These are phyloP conservation scores for Stichopus horrens DNA, from an alignment of 53 echinoderm and acorn worm genomes.

Conservation along the genomic window DNA sequence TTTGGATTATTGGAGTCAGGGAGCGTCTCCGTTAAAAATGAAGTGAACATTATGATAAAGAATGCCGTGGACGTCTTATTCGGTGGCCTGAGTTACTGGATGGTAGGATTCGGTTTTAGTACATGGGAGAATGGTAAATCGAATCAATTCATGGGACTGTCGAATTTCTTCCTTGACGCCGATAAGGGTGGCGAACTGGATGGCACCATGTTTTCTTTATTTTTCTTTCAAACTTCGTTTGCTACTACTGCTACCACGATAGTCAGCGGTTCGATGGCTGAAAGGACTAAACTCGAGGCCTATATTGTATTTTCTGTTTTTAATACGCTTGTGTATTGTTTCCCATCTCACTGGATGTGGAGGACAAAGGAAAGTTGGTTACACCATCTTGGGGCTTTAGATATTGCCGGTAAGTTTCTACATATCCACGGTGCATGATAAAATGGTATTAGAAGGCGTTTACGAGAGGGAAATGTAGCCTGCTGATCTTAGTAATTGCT, in stretches of 20 bases:
- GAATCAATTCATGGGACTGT: slow-evolving; percentile 61
- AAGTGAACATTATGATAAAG: slow-evolving; percentile 88
- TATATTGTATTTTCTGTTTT: slow-evolving; percentile 77
- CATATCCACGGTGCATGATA: not conserved
- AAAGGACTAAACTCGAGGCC: slow-evolving; percentile 77
- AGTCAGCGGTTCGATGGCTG: slow-evolving; percentile 70
- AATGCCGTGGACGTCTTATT: slow-evolving; percentile 83
- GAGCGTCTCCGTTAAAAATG: slow-evolving; percentile 73
- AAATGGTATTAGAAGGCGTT: too few species aligned
- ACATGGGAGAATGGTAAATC: slow-evolving; percentile 47
- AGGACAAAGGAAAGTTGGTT: slow-evolving; percentile 53
- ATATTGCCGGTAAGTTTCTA: slow-evolving; percentile 61
- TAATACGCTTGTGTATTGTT: slow-evolving; percentile 70
- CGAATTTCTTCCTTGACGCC: slow-evolving; percentile 69
- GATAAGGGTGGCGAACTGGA: slow-evolving; percentile 37
- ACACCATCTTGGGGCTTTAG: slow-evolving; percentile 52
- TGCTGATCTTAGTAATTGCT: too few species aligned
- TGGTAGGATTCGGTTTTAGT: slow-evolving; percentile 84
- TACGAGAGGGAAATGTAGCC: too few species aligned
- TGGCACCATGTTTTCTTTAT: slow-evolving; percentile 66
- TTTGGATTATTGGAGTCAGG: slow-evolving; percentile 83
- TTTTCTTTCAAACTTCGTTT: slow-evolving; percentile 80
- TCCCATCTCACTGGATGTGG: slow-evolving; percentile 87
- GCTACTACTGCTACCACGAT: slow-evolving; percentile 83
- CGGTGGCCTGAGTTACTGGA: slow-evolving; percentile 83